Evolutionary conservation across 2,888 invertebrate species (phyloP).

Genomic region (Anarsia innoxiella): DNA sequence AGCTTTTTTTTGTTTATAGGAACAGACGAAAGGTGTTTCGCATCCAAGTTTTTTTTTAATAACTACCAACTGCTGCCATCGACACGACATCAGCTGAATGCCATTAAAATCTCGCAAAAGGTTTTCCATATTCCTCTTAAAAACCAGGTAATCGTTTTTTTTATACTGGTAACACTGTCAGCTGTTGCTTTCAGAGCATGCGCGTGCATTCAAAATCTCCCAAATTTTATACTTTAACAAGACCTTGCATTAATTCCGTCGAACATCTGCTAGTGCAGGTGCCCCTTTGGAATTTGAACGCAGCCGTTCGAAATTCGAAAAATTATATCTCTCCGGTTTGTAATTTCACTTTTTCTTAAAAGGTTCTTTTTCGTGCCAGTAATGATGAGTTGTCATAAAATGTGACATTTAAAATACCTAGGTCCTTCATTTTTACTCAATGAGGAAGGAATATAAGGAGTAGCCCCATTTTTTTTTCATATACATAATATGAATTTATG

Average conservation of each 20-base stretch:
- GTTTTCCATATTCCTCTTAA: slow-evolving; percentile 24
- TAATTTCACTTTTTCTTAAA: slow-evolving; percentile 5
- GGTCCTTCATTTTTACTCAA: too few relatives aligned
- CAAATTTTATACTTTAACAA: slow-evolving; percentile 38
- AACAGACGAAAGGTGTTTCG: too few relatives aligned
- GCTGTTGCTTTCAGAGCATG: slow-evolving; percentile 45
- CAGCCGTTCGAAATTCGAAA: slow-evolving; percentile 22
- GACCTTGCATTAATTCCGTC: slow-evolving; percentile 37
- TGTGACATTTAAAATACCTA: too few relatives aligned
- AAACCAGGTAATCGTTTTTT: slow-evolving; percentile 47
- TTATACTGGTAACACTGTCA: slow-evolving; percentile 38
- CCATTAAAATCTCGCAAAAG: slow-evolving; percentile 17
- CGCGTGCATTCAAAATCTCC: slow-evolving; percentile 49
- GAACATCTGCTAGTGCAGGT: slow-evolving; percentile 66
- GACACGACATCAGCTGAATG: slow-evolving; percentile 50
- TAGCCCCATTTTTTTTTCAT: too few relatives aligned
- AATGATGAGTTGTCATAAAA: too few relatives aligned
- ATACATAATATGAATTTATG: too few relatives aligned
- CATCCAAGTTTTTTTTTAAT: too few relatives aligned
- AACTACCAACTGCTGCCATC: slow-evolving; percentile 28
- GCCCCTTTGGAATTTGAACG: slow-evolving; percentile 41
- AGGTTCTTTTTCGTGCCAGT: background rate
- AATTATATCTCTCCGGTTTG: slow-evolving; percentile 7
- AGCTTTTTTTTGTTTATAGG: too few relatives aligned
- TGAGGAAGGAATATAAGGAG: too few relatives aligned